These are phyloP conservation scores for Sturnus vulgaris DNA, from an alignment of 2,113 vertebrate species.

Conservation along the genomic window DNA sequence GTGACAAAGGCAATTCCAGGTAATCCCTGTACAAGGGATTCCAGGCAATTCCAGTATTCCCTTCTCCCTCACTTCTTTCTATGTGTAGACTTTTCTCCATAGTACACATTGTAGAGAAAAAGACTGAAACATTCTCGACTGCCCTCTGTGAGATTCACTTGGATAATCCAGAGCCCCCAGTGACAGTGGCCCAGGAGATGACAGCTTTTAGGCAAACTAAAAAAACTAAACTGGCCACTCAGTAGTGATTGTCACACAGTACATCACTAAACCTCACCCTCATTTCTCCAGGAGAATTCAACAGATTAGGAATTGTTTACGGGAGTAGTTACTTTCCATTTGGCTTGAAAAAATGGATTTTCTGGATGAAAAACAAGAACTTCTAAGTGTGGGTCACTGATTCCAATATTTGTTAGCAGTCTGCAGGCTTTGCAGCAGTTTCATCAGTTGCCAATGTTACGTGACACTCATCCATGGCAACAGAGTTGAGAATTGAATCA, in stretches of 20 bases:
- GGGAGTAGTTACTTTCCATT: background rate
- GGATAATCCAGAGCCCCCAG: background rate
- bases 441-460: background rate
- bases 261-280: background rate
- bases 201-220: background rate
- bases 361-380: background rate
- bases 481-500: background rate
- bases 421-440: background rate
- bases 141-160: background rate
- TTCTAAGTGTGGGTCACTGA: background rate
- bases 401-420: background rate
- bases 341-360: background rate
- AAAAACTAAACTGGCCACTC: background rate
- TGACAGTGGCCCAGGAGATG: background rate
- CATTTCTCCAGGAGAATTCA: background rate
- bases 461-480: background rate
- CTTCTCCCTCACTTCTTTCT: background rate
- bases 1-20: background rate
- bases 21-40: background rate
- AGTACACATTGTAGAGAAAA: background rate
- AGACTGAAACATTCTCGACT: background rate
- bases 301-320: background rate
- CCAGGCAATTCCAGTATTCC: background rate
- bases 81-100: background rate
- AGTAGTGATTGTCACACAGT: fast-evolving